These are phyloP conservation scores for Artemia franciscana DNA, from an alignment of 1,140 invertebrate species.

Conservation along the genomic window DNA sequence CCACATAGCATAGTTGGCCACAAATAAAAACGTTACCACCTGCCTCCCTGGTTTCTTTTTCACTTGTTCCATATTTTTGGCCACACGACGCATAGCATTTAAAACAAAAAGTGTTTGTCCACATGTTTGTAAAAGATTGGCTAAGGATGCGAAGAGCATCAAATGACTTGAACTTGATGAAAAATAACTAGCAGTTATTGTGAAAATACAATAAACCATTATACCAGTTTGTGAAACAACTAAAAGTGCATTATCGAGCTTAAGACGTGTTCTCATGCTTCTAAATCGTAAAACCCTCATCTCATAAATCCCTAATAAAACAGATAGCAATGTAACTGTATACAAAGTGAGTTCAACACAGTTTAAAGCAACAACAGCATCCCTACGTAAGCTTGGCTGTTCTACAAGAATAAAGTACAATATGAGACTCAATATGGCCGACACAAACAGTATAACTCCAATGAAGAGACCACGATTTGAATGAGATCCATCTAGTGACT, in stretches of 20 bases:
- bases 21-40: slow-evolving; percentile 53
- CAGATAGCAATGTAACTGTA: not conserved
- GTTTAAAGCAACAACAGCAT: not conserved
- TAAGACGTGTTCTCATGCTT: not conserved
- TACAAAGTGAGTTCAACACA: not conserved
- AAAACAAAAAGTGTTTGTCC: not conserved
- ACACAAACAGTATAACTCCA: not conserved
- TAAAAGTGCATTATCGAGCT: not conserved
- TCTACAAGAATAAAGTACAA: not conserved
- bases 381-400: not conserved
- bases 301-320: not conserved
- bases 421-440: not conserved
- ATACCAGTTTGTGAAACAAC: not conserved
- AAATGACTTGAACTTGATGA: not conserved
- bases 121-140: not conserved
- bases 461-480: not conserved
- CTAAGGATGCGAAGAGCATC: not conserved
- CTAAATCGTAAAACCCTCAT: not conserved
- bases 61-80: not conserved
- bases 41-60: slow-evolving; percentile 25
- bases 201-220: not conserved
- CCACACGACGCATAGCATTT: not conserved
- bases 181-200: not conserved
- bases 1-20: slow-evolving; percentile 59
- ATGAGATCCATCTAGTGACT: not conserved